phyloP scores from a whole-genome alignment of 2,797 vertebrate genomes.

The Chanos chanos region DNA sequence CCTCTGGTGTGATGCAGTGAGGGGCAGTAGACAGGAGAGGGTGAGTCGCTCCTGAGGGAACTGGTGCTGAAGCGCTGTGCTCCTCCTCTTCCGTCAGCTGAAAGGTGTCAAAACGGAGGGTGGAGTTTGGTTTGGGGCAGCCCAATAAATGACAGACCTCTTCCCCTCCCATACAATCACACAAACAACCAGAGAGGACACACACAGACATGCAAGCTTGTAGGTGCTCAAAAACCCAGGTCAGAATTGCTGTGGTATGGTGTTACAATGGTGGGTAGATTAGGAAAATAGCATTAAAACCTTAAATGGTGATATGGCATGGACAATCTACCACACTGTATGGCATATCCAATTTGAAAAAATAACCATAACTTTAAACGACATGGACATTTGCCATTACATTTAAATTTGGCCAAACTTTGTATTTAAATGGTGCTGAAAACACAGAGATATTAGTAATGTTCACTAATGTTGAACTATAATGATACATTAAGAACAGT shows the following conservation, averaged over 20 bases:
- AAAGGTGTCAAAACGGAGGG: constrained; percentile 99
- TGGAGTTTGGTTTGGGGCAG: constrained; percentile 96
- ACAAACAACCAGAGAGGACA: too few relatives aligned
- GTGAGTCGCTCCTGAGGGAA: constrained; percentile 62
- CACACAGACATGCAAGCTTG: constrained; percentile 55
- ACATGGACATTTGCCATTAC: not conserved
- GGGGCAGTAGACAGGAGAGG: constrained; percentile 59
- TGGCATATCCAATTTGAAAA: too few relatives aligned
- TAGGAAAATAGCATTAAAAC: too few relatives aligned
- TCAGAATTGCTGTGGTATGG: not conserved
- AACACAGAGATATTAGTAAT: not conserved
- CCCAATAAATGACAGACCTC: constrained; percentile 66
- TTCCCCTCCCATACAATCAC: constrained; percentile 42
- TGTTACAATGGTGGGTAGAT: too few relatives aligned
- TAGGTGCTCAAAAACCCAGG: constrained; percentile 3
- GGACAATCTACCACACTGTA: too few relatives aligned
- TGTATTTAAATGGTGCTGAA: too few relatives aligned
- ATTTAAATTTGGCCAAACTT: too few relatives aligned
- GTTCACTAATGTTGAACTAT: not conserved
- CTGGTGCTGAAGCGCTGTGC: constrained; percentile 81
- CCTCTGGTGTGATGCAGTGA: constrained; percentile 72
- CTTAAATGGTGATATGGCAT: too few relatives aligned
- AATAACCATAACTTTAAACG: not conserved
- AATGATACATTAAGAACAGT: not conserved
- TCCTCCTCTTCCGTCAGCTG: constrained; percentile 96